Evolutionary conservation across 2,888 invertebrate genomes (phyloP), one percentile per base, ranked within the genome.

Genomic region (Octonoba sinensis): DNA sequence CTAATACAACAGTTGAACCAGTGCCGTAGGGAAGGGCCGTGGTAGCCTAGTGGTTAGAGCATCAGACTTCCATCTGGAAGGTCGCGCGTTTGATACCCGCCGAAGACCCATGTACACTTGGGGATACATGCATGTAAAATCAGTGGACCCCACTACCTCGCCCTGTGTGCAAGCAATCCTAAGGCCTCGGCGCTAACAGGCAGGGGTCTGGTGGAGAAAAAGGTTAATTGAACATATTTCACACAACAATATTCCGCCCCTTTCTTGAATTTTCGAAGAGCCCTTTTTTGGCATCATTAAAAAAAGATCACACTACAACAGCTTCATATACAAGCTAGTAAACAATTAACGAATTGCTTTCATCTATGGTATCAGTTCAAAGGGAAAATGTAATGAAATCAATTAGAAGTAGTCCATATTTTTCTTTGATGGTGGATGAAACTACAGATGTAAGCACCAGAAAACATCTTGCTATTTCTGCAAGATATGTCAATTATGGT

Each of bases 231-330:
- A 64, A 64, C 20, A 6, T 64, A n/a, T 44, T 44, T 13, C 44
- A 36, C 24, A 16, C 18, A 13, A 36, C 64, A 36, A n/a, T 64
- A 64, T 64, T 64, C 15, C 12, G 44, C 12, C 36, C 27, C 8
- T 64, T 64, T 8, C 27, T 64, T 6, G 20, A 64, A 13, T 64
- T 71, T n/a, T 46, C 59, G 22, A 18, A 71, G 18, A 20, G 46
- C 8, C 59, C 71, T 15, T 8, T 71, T 2, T 20, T 71, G 20
- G 13, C 8, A 15, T 47, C 71, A 18, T 18, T 71, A 20, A 18
- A 22, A 59, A 71, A 71, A 71, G 59, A n/a, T n/a, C n/a, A n/a
- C n/a, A n/a, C 36, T 18, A 71, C 57, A 46, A 71, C 57, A 59
- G 71, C 71, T 6, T 11, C 3, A 0, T 59, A 71, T 44, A 71